These are phyloP conservation scores for Anarhynchus alexandrinus DNA, from an alignment of 2,113 vertebrate species.

Conservation along the genomic window DNA sequence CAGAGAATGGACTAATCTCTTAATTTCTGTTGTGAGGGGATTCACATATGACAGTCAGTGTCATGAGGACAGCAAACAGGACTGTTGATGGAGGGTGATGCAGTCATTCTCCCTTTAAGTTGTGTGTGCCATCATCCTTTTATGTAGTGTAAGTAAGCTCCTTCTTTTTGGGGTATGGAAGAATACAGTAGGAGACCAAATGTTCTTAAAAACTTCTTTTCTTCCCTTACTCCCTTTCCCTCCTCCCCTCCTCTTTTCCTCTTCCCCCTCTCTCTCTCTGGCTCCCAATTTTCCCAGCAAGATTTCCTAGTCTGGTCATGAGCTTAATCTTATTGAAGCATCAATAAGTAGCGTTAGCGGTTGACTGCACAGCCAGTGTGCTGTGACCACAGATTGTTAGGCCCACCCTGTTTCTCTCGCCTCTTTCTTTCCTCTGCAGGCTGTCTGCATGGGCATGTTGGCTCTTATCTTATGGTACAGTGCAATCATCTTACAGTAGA, in stretches of 20 bases:
- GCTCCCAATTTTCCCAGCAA: not conserved
- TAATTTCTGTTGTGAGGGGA: not conserved
- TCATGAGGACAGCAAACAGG: not conserved
- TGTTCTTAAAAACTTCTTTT: not conserved
- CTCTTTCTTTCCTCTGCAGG: not conserved
- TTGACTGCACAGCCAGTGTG: not conserved
- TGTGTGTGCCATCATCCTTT: not conserved
- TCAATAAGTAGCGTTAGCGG: not conserved
- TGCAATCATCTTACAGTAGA: not conserved
- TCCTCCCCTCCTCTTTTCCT: not conserved
- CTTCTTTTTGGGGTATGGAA: not conserved
- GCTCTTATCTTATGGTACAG: not conserved
- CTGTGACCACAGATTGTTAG: not conserved
- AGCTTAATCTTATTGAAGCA: not conserved
- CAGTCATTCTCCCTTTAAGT: not conserved
- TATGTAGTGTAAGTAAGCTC: not conserved
- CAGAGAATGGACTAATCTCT: not conserved
- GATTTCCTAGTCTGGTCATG: not conserved
- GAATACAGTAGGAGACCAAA: not conserved
- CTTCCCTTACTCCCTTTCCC: not conserved
- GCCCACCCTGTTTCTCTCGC: not conserved
- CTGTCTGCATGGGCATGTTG: not conserved
- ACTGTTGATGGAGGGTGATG: not conserved
- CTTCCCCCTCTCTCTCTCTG: not conserved
- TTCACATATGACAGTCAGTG: not conserved